Base-by-base conservation (phyloP, 2,113 vertebrate species). In the Gulo gulo region DNA sequence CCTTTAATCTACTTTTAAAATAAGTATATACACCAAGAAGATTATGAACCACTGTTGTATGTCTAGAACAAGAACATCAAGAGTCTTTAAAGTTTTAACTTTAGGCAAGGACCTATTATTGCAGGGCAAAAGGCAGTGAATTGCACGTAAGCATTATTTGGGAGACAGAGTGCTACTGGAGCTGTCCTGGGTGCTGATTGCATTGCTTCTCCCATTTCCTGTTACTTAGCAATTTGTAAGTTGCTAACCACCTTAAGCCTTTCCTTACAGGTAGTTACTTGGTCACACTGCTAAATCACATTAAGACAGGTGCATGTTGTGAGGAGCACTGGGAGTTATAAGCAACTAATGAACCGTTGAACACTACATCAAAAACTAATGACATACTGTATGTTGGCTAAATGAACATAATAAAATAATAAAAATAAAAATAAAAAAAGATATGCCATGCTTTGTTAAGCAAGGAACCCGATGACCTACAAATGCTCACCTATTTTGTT, bases 121-220 rank as follows among this genome's bases (percentile, higher is more conserved):
- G 34, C 42, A 69, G 4, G 36, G 15, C 50, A 26, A 50, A 71
- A 21, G 50, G 55, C 6, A 20, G 9, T 9, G 65, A n/a, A n/a
- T 2, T 16, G 1, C 15, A 89, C 26, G 6, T 36, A 21, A 45
- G n/a, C 67, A 1, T 23, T 42, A 13, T 36, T 23, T 21, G 23
- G 42, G 57, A 74, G 12, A 3, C 13, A 4, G 0, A 1, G 7
- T 1, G 0, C 2, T 7, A 1, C 2, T 31, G 74, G 67, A 69
- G 16, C 63, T 95, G 42, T 88, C 84, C 80, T 36, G 12, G 29
- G 67, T 90, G 6, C 79, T 92, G 61, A 84, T 0, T 69, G 36
- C 11, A 18, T 13, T 23, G 16, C 6, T 47, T 21, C 52, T n/a
- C 18, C 45, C 10, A 26, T 36, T 55, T 93, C 89, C 79, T 29